phyloP scores from a whole-genome alignment of 2,888 invertebrate genomes.

The Mantis religiosa region DNA sequence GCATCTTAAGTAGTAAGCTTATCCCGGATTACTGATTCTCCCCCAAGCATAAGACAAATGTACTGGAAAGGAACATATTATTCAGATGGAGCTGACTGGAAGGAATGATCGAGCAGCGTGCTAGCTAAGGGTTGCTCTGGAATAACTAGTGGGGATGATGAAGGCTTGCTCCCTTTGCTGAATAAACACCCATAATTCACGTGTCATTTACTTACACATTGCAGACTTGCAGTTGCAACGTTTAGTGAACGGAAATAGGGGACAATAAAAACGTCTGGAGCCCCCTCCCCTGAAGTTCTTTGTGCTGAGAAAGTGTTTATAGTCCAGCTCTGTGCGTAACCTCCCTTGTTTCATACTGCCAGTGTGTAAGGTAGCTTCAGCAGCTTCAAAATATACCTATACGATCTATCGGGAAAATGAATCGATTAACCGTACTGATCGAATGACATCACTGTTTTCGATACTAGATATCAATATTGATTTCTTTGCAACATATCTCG shows the following conservation, averaged over 20 bases:
- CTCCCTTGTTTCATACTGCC: too few relatives aligned
- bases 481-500: too few relatives aligned
- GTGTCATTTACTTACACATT: not conserved
- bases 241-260: not conserved
- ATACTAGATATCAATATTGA: too few relatives aligned
- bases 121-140: not conserved
- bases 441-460: too few relatives aligned
- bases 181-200: not conserved
- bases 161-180: not conserved
- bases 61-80: not conserved
- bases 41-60: not conserved
- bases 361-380: too few relatives aligned
- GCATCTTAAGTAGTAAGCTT: not conserved
- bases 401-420: too few relatives aligned
- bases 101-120: not conserved
- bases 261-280: not conserved
- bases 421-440: too few relatives aligned
- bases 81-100: not conserved
- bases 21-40: not conserved
- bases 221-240: not conserved
- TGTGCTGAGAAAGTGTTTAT: not conserved
- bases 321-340: too few relatives aligned
- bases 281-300: not conserved
- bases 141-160: not conserved
- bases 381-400: too few relatives aligned